Percentiles rank a stretch among this genome's conserved stretches.
Evolutionary conservation across 2,888 invertebrate genomes (phyloP).

Genomic region (Griposia aprilina): DNA sequence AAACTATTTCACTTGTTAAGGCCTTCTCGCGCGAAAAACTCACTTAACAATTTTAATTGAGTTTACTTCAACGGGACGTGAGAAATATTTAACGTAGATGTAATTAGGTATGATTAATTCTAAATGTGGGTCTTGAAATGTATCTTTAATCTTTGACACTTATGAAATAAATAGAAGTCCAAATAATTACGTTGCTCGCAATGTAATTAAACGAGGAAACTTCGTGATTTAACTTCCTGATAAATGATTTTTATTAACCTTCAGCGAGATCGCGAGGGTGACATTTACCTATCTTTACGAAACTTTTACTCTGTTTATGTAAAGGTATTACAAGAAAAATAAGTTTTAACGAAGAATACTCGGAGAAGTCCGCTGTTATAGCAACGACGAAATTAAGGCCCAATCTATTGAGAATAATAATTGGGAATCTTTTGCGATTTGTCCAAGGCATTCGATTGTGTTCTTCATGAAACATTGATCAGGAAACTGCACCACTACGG

Average conservation of each 20-base stretch:
- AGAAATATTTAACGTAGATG: constrained; percentile 12
- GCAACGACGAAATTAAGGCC: background rate
- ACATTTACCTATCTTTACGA: constrained; percentile 54
- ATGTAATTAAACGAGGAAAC: constrained; percentile 45
- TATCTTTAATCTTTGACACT: background rate
- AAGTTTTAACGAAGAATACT: constrained; percentile 34
- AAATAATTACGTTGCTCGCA: background rate
- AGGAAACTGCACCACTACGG: too few species aligned
- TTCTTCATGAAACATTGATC: too few species aligned
- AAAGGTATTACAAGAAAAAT: constrained; percentile 17
- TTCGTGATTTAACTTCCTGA: constrained; percentile 64
- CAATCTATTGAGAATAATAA: background rate
- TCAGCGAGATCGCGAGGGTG: constrained; percentile 52
- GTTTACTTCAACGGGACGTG: constrained; percentile 17
- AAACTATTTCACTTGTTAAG: constrained; percentile 19
- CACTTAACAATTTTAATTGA: constrained; percentile 29
- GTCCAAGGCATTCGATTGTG: too few species aligned
- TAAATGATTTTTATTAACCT: constrained; percentile 67
- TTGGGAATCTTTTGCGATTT: too few species aligned
- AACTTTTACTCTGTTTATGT: constrained; percentile 53
- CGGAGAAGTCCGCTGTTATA: background rate
- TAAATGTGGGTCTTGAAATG: constrained; percentile 11
- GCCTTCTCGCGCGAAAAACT: constrained; percentile 14
- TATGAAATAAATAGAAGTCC: constrained; percentile 4
- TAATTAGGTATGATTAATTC: constrained; percentile 13